phyloP scores from a whole-genome alignment of 2,113 vertebrate species.

The Crotalus viridis region DNA sequence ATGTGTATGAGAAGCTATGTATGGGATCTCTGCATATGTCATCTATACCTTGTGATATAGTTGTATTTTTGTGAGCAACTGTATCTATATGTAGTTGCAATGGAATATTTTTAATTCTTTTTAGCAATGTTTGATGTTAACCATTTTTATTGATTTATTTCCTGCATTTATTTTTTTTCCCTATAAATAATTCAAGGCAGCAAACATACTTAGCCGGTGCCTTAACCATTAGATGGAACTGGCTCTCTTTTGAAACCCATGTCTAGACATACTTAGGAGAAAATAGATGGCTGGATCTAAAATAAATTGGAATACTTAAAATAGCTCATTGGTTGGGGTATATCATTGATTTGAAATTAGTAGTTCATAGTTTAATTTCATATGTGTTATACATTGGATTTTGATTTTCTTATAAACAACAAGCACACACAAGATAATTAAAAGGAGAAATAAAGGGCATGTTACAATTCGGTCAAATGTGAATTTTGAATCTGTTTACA shows the following conservation, averaged over 20 bases:
- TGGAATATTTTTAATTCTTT: not conserved
- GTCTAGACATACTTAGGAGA: rapidly evolving
- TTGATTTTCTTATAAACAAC: not conserved
- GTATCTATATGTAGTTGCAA: no score
- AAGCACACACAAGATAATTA: not conserved
- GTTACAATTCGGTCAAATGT: not conserved
- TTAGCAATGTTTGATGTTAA: not conserved
- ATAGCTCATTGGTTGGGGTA: not conserved
- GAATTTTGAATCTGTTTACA: not conserved
- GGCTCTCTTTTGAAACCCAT: not conserved
- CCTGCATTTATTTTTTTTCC: no score
- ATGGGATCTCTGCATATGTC: rapidly evolving
- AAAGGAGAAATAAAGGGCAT: not conserved
- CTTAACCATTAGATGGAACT: no score
- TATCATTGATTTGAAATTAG: not conserved
- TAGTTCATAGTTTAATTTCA: not conserved
- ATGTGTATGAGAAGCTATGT: not conserved
- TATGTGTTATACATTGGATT: not conserved
- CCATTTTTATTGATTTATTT: no score
- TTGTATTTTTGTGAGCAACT: not conserved
- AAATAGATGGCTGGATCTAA: rapidly evolving
- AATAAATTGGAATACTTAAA: not conserved
- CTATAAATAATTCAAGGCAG: no score
- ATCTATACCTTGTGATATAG: not conserved
- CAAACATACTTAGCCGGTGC: no score